phyloP scores from a whole-genome alignment of 2,797 vertebrate species.

The Chromis chromis region DNA sequence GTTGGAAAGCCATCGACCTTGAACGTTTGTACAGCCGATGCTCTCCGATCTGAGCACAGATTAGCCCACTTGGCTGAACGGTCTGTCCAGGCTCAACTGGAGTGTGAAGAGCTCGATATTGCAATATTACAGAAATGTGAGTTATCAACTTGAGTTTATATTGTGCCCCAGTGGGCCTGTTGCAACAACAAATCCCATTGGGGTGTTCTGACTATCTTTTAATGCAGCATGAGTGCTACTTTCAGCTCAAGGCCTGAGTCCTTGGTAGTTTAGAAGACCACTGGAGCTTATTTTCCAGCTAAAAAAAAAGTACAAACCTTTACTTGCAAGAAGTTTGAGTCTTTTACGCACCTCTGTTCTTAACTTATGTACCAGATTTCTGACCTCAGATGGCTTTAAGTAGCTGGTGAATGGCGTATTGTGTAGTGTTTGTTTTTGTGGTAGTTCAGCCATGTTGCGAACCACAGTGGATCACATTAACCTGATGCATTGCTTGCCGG shows the following conservation, averaged over 20 bases:
- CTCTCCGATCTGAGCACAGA: conserved; percentile 42
- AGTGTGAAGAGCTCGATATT: conserved; percentile 30
- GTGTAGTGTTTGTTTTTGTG: background rate
- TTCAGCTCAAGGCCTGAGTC: background rate
- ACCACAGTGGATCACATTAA: background rate
- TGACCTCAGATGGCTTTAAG: background rate
- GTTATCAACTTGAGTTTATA: conserved; percentile 16
- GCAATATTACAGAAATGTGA: conserved; percentile 25
- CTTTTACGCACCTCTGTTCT: background rate
- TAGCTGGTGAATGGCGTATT: background rate
- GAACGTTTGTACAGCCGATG: conserved; percentile 22
- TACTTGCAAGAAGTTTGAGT: background rate
- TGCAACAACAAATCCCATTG: background rate
- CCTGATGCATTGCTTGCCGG: background rate
- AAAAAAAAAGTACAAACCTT: background rate
- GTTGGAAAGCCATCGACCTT: conserved; percentile 62
- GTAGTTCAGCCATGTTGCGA: background rate
- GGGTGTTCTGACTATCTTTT: background rate
- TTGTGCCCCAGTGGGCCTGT: background rate
- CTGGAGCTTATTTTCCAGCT: background rate
- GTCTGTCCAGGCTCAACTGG: conserved; percentile 1
- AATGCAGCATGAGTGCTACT: background rate
- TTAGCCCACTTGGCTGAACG: conserved; percentile 48
- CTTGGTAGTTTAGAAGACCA: background rate
- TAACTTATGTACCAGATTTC: background rate